A percentile compares a stretch with the other conserved stretches of the same genome.
phyloP scores from a whole-genome alignment of 37 sponge, comb jelly and placozoan species.

The Cliona cf. orientalis region DNA sequence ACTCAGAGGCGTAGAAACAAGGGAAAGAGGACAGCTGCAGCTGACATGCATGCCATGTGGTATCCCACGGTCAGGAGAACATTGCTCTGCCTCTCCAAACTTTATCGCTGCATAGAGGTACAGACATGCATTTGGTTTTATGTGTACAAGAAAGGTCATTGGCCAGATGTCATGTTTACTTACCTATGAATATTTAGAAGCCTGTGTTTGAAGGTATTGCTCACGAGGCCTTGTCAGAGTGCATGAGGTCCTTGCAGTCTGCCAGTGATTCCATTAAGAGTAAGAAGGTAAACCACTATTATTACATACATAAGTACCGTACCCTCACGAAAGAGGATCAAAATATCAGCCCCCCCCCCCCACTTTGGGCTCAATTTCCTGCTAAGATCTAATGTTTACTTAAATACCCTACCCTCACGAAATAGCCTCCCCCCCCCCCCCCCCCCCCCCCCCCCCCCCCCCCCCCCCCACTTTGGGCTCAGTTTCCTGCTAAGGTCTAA shows the following conservation, averaged over 20 bases:
- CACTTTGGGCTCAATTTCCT: too few relatives aligned
- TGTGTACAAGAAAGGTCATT: too few relatives aligned
- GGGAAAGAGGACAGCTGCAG: conserved; percentile 58
- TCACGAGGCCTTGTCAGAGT: conserved; percentile 91
- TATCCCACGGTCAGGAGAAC: conserved; percentile 98
- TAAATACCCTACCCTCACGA: not conserved
- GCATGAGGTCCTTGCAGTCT: conserved; percentile 82
- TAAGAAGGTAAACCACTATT: conserved; percentile 71
- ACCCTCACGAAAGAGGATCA: too few relatives aligned
- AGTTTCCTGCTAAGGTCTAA: too few relatives aligned
- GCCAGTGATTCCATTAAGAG: conserved; percentile 75
- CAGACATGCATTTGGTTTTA: not conserved
- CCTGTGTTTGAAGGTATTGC: conserved; percentile 95
- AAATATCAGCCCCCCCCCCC: too few relatives aligned
- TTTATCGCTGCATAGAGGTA: conserved; percentile 95
- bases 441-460: not conserved
- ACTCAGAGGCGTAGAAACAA: conserved; percentile 9
- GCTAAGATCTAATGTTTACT: too few relatives aligned
- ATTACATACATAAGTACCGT: too few relatives aligned
- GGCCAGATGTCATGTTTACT: too few relatives aligned
- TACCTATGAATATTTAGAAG: too few relatives aligned
- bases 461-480: too few relatives aligned
- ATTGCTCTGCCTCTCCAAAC: conserved; percentile 94
- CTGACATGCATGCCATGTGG: conserved; percentile 99
- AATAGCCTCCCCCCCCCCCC: not conserved